Evolutionary conservation across 2,797 vertebrate genomes (phyloP), one percentile per base, ranked within the genome.

Genomic region (Acipenser oxyrinchus): DNA sequence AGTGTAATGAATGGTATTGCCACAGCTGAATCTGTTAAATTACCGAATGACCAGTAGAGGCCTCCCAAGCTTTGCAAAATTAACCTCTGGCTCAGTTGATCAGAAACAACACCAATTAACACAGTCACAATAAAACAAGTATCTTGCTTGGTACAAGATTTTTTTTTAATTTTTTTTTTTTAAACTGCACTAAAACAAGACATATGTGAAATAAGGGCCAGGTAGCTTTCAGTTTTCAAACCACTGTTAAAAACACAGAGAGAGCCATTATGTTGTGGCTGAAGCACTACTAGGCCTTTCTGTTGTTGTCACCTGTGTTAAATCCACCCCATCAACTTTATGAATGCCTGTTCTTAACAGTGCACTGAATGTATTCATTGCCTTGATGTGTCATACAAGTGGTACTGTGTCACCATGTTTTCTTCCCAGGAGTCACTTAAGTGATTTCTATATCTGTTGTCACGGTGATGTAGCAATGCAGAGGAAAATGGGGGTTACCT

Each of bases 391-490:
- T 90, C 87, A 94, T 93, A 95, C 92, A 93, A 95, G 93, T 82
- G 84, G 85, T 89, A 93, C 91, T 93, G 91, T 96, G 92, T 97
- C 93, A 92, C 91, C 90, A 83, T 84, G 92, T 90, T 92, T 93
- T 94, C 92, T 92, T 93, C 92, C 89, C 88, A 84, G 90, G 89
- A 95, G 92, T 94, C 93, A 91, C 89, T 91, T 37, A 89, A 94
- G 92, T 96, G 94, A 97, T 96, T 99, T 98, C 95, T 97, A 95
- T 97, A 96, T 98, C 93, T 89, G 96, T 98, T 93, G 95, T 94
- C 95, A 98, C 97, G 96, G 94, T 81, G 90, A 99, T 83, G 83
- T 76, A 87, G 90, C 82, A 81, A 93, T 91, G 87, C 89, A 90
- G 88, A 90, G 89, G 90, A 91, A 94, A 95, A 95, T 90, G 91